phyloP scores from a whole-genome alignment of 2,888 invertebrate species.

The Pheosia tremula region DNA sequence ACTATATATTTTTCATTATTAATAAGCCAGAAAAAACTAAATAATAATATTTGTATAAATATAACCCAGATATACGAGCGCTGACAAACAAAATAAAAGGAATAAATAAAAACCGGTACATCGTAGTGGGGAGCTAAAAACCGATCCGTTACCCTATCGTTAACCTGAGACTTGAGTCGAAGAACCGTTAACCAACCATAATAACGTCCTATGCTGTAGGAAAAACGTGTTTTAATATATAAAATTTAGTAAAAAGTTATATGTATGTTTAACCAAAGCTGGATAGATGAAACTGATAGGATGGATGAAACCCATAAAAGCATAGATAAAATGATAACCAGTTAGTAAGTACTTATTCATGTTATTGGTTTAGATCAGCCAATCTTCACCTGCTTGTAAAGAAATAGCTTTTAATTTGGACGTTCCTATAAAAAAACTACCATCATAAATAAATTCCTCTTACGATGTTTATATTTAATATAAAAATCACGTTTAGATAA shows the following conservation, averaged over 20 bases:
- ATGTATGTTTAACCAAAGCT: not conserved
- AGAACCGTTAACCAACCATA: conserved; percentile 31
- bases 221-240: not conserved
- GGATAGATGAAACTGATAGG: no score
- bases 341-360: no score
- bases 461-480: not conserved
- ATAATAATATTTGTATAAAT: not conserved
- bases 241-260: not conserved
- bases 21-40: not conserved
- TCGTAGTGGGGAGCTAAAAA: conserved; percentile 21
- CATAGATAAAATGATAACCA: no score
- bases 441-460: no score
- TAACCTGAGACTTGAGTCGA: conserved; percentile 29
- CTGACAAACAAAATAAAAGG: conserved; percentile 21
- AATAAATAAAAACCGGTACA: conserved; percentile 10
- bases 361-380: no score
- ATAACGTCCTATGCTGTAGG: not conserved
- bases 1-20: no score
- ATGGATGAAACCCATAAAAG: no score
- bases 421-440: no score
- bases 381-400: no score
- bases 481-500: not conserved
- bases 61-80: not conserved
- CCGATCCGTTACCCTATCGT: conserved; percentile 45
- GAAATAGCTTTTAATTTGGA: no score